These are phyloP conservation scores for Argyresthia albistria DNA, from an alignment of 2,888 invertebrate genomes.

Conservation along the genomic window DNA sequence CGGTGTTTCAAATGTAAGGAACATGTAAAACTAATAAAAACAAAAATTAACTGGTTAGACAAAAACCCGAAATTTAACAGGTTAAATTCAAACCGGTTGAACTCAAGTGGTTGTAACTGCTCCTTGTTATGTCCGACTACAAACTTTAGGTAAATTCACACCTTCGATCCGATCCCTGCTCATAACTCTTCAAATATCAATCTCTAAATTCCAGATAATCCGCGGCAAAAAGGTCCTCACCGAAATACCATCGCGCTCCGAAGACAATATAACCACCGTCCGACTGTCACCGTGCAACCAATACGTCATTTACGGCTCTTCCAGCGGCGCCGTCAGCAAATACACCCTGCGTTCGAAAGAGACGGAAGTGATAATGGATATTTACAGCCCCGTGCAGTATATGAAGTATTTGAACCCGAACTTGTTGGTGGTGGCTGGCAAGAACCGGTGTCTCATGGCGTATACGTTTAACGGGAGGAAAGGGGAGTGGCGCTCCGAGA, in stretches of 20 bases:
- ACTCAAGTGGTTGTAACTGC: too few species aligned
- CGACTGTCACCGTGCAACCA: slow-evolving; percentile 64
- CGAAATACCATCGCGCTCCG: slow-evolving; percentile 47
- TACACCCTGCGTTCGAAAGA: slow-evolving; percentile 49
- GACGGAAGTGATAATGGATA: slow-evolving; percentile 39
- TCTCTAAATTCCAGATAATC: slow-evolving; percentile 37
- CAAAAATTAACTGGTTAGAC: too few species aligned
- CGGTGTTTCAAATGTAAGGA: too few species aligned
- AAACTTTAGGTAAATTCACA: too few species aligned
- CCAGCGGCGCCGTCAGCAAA: slow-evolving; percentile 50
- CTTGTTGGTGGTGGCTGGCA: slow-evolving; percentile 49
- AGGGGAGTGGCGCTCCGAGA: slow-evolving; percentile 44
- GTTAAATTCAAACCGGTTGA: too few species aligned
- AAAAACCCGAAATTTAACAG: too few species aligned
- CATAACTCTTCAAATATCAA: too few species aligned
- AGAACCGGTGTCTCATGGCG: slow-evolving; percentile 53
- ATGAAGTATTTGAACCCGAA: slow-evolving; percentile 43
- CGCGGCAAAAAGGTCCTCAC: slow-evolving; percentile 52
- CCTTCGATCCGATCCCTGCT: too few species aligned
- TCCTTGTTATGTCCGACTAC: too few species aligned
- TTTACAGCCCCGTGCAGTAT: slow-evolving; percentile 50
- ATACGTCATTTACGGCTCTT: slow-evolving; percentile 59
- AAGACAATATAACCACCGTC: slow-evolving; percentile 56
- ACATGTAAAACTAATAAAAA: too few species aligned
- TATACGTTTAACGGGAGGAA: slow-evolving; percentile 24